phyloP scores from a whole-genome alignment of 1,140 invertebrate genomes.

The Anthonomus grandis region DNA sequence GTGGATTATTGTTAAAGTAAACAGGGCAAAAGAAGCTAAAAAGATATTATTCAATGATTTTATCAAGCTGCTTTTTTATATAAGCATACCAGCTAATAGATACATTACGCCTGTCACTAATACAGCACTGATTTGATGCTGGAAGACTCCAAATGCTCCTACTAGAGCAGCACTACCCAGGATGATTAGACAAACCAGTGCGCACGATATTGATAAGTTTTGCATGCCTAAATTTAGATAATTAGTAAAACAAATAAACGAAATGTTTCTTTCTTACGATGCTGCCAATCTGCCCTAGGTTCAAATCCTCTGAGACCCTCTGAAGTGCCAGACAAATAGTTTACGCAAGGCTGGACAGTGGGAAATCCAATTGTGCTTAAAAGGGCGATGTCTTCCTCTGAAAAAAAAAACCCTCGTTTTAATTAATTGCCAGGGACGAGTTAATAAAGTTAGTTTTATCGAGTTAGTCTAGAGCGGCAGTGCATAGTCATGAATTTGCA shows the following conservation, averaged over 20 bases:
- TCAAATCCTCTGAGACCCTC: slow-evolving; percentile 61
- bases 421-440: too few species aligned
- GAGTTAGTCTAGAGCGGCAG: too few species aligned
- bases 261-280: slow-evolving; percentile 59
- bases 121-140: slow-evolving; percentile 85
- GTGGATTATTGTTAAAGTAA: slow-evolving; percentile 86
- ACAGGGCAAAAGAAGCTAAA: slow-evolving; percentile 81
- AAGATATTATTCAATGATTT: slow-evolving; percentile 32
- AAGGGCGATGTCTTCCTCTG: slow-evolving; percentile 67
- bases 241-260: not conserved
- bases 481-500: too few species aligned
- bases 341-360: slow-evolving; percentile 65
- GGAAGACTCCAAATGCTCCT: slow-evolving; percentile 78
- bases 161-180: slow-evolving; percentile 77
- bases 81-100: slow-evolving; percentile 69
- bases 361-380: slow-evolving; percentile 66
- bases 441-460: too few species aligned
- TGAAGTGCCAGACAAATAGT: slow-evolving; percentile 69
- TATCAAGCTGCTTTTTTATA: not conserved
- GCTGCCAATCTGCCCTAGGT: slow-evolving; percentile 74
- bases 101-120: slow-evolving; percentile 91
- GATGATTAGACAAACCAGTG: slow-evolving; percentile 83
- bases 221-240: slow-evolving; percentile 72
- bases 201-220: slow-evolving; percentile 88
- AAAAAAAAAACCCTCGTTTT: too few species aligned